Percentiles rank a stretch among this genome's conserved stretches.
Evolutionary conservation across 2,888 invertebrate species (phyloP).

Genomic region (Andrena bicolor): DNA sequence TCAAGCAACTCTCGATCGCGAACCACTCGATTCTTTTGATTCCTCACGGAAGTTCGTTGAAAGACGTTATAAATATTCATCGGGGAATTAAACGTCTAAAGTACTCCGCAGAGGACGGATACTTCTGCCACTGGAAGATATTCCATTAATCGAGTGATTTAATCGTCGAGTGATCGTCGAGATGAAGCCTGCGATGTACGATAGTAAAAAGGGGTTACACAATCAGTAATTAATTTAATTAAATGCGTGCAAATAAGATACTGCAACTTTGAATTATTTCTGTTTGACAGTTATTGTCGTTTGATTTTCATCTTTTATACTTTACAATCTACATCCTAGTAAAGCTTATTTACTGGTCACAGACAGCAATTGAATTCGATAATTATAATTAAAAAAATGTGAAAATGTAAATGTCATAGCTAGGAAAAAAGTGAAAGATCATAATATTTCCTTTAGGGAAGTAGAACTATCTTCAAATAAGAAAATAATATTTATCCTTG

Average conservation of each 20-base stretch:
- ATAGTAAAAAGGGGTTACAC: background rate
- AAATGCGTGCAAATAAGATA: background rate
- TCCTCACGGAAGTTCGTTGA: background rate
- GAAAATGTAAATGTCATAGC: too few relatives aligned
- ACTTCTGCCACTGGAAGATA: conserved; percentile 2
- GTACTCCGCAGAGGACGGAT: conserved; percentile 7
- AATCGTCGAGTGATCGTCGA: conserved; percentile 7
- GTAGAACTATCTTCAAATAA: background rate
- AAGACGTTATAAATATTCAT: conserved; percentile 46
- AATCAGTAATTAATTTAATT: background rate
- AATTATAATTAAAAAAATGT: too few relatives aligned
- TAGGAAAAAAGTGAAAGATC: too few relatives aligned
- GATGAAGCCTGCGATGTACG: background rate
- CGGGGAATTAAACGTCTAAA: conserved; percentile 21
- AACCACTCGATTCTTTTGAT: conserved; percentile 18
- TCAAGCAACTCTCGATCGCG: background rate
- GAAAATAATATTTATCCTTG: background rate
- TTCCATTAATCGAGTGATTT: conserved; percentile 34
- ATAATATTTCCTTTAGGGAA: background rate
- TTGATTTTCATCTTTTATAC: too few relatives aligned
- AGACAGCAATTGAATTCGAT: too few relatives aligned
- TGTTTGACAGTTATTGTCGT: too few relatives aligned
- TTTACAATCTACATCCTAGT: too few relatives aligned
- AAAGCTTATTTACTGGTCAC: too few relatives aligned
- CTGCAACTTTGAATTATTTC: background rate